Evolutionary conservation across 2,888 invertebrate genomes (phyloP), one percentile per base, ranked within the genome.

Genomic region (Melolontha melolontha): DNA sequence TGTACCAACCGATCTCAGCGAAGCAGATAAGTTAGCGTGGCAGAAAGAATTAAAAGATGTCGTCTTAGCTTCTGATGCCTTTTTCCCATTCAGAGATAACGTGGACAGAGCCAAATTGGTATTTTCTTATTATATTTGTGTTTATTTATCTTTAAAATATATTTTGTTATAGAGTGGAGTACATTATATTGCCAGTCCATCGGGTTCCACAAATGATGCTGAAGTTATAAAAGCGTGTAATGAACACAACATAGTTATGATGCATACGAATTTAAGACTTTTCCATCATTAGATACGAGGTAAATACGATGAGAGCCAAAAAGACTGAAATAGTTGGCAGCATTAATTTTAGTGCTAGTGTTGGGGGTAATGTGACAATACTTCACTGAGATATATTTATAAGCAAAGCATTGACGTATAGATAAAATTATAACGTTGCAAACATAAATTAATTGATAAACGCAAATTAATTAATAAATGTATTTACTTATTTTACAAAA

Each of bases 51-150:
- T 96, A 77, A 89, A 87, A 70, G 91, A 91, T 27, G 95, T 95
- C 34, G 92, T 94, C 2, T 86, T 98, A 17, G 94, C 94, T 12
- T 98, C 98, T 0, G 98, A 99, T 84, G 98, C 98, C 0, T 98
- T 98, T 87, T 98, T 99, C 86, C 98, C 98, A 29, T 98, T 98
- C 88, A 88, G 97, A 74, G 98, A 99, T 80, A 98, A 97, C 79
- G 92, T 99, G 66, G 98, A 98, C 81, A 87, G 97, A 72, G 97
- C 97, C 52, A 87, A 88, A 74, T 89, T 94, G 90, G 97, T 97
- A 79, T 79, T 83, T 67, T 7, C n/a, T 17, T 11, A 51, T 51
- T 34, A 52, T 52, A 27, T 14, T 41, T 17, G 10, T 47, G 8
- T 47, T 47, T 16, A 47, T n/a, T 51, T 11, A 69, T 12, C 1